Evolutionary conservation across 2,888 invertebrate genomes (phyloP), one percentile per base, ranked within the genome.

Genomic region (Homarus gammarus): DNA sequence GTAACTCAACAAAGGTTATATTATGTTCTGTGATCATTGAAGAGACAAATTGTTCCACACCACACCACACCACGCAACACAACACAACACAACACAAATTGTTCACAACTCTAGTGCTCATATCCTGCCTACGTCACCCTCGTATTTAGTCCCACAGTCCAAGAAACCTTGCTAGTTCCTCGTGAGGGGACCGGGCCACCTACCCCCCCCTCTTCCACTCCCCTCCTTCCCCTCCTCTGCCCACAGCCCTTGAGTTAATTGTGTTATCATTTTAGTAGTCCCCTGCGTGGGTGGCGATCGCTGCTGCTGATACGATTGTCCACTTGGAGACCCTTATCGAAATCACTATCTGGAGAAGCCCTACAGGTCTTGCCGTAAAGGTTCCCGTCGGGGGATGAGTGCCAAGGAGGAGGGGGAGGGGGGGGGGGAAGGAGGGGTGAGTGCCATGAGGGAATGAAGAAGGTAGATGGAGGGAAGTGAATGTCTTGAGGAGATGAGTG

Each of bases 211-310:
- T 83, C 70, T 40, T 33, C 36, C 70, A 22, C 49, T 83, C 83
- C 40, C 73, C 15, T 56, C 61, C 56, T 40, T 56, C 75, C 72
- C 61, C 79, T 40, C 78, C 61, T 64, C 31, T 51, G 36, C 36
- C 38, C 61, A 36, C 56, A 49, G 72, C 81, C 87, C 78, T 87
- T 73, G 81, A 87, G 81, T 68, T 87, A 87, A 87, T 87, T 87
- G 87, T 79, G 87, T 87, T 81, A 87, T 87, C 87, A 87, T 87
- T 87, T 81, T 73, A 64, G 77, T 73, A 81, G 72, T 79, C 81
- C 81, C 86, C 73, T 72, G 87, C 40, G 81, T 72, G 61, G 79
- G 78, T 56, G 87, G 79, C 72, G 87, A 87, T 87, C 72, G 79
- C 49, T 68, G 31, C 44, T 51, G 22, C 72, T 75, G 87, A 87